Base-by-base conservation (phyloP, 2,113 vertebrate species). In the Sprattus sprattus region DNA sequence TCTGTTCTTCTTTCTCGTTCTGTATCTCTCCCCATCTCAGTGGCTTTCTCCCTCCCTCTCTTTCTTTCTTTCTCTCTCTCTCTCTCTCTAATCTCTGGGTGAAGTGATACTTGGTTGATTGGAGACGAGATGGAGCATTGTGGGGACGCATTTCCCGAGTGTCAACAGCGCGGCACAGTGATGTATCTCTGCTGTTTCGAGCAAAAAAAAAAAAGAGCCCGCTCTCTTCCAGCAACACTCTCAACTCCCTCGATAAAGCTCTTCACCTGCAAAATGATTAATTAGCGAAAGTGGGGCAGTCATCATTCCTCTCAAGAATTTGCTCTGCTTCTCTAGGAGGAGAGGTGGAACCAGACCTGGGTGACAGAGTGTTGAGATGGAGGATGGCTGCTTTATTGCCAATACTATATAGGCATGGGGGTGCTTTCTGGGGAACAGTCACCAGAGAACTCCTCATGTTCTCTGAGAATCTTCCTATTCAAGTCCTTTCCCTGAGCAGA, bases 251-350 rank as follows among this genome's bases (percentile, higher is more conserved):
- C 86, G 87, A 89, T 92, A 87, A 87, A 81, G 49, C 87, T 82
- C 81, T 87, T 83, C 44, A 84, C 83, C 80, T 84, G 83, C 25
- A 83, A 87, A 85, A 87, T 92, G 88, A 92, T 92, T 92, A 93
- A 95, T 95, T 92, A 93, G 92, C 88, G 88, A 91, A 93, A 93
- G 83, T 92, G 90, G 92, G 91, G 90, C 91, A 93, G 91, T 89
- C 89, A 92, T 92, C 85, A 47, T 83, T 54, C 57, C 86, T 84
- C 85, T 60, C 57, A 82, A 54, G 82, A 25, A 81, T 86, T 46
- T 81, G 81, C 44, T 20, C 88, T 86, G 84, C 84, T 87, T 91
- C 87, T 49, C 71, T 46, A 15, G 86, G 88, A 90, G 89, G 44
- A 86, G 75, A 83, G 87, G 85, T 86, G 87, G 86, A 84, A 78